Conservation (phyloP, 2,888 invertebrate species). For the Pristionchus fissidentatus region DNA sequence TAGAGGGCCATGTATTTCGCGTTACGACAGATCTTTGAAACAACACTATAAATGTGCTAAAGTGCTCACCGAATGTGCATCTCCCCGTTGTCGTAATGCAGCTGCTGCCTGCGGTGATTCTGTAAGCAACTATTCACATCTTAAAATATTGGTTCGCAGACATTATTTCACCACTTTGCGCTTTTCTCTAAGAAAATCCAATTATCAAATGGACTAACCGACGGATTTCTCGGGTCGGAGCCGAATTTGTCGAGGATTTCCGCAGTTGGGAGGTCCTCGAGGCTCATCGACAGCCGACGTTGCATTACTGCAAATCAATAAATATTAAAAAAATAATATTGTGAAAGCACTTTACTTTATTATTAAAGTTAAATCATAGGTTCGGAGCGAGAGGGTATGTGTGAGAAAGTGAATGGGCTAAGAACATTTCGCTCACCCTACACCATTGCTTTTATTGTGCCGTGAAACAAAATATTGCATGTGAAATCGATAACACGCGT, state of each 20-base stretch:
- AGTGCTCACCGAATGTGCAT: slow-evolving; percentile 42
- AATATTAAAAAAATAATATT: no score
- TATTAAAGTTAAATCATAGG: no score
- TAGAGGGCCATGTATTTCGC: no score
- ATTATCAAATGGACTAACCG: slow-evolving; percentile 1
- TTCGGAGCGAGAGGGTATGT: no score
- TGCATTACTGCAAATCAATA: not conserved
- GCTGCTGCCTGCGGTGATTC: slow-evolving; percentile 38
- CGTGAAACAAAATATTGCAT: no score
- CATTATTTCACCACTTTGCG: not conserved
- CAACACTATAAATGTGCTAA: not conserved
- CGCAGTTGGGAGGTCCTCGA: slow-evolving; percentile 21
- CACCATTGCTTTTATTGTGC: no score
- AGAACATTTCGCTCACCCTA: no score
- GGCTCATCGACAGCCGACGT: not conserved
- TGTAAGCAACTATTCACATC: not conserved
- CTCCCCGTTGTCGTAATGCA: slow-evolving; percentile 44
- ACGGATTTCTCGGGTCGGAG: slow-evolving; percentile 40
- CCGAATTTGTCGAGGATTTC: slow-evolving; percentile 45
- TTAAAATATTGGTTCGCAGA: not conserved
- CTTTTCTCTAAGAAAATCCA: not conserved
- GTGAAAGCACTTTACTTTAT: no score
- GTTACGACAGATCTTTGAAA: not conserved
- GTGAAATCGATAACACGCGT: no score
- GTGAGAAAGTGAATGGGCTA: no score